phyloP scores from a whole-genome alignment of 2,888 invertebrate species.

The Spilarctia lutea region DNA sequence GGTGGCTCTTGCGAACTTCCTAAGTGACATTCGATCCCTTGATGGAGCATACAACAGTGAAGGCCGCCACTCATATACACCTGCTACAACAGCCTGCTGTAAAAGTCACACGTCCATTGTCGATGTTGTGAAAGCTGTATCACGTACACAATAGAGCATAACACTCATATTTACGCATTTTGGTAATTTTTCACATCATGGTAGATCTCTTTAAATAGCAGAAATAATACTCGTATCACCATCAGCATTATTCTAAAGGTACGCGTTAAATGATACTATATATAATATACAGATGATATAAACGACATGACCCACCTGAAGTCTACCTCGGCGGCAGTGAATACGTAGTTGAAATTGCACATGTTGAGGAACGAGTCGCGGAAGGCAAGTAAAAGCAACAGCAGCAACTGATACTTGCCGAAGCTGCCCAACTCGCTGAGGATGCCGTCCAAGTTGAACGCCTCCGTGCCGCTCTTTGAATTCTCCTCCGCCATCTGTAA shows the following conservation, averaged over 20 bases:
- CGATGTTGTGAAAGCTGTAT: no score
- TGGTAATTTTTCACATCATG: no score
- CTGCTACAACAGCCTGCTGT: no score
- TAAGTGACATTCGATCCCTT: no score
- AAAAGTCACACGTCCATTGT: no score
- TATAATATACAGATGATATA: neutral
- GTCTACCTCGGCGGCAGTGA: constrained; percentile 84
- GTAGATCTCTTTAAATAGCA: neutral
- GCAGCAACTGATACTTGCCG: constrained; percentile 85
- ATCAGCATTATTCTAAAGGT: neutral
- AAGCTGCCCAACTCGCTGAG: constrained; percentile 85
- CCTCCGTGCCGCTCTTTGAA: constrained; percentile 44
- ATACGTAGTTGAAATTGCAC: constrained; percentile 86
- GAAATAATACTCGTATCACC: neutral
- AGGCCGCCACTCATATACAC: no score
- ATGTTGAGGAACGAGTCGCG: constrained; percentile 84
- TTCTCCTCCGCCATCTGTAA: constrained; percentile 60
- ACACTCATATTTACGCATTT: no score
- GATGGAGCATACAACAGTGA: no score
- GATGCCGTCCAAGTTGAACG: constrained; percentile 83
- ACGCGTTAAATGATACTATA: neutral
- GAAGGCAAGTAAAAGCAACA: constrained; percentile 84
- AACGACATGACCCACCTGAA: constrained; percentile 74
- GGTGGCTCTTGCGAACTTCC: no score
- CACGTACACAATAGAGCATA: no score